Conservation (phyloP, 2,797 vertebrate species). For the Taeniopygia guttata region DNA sequence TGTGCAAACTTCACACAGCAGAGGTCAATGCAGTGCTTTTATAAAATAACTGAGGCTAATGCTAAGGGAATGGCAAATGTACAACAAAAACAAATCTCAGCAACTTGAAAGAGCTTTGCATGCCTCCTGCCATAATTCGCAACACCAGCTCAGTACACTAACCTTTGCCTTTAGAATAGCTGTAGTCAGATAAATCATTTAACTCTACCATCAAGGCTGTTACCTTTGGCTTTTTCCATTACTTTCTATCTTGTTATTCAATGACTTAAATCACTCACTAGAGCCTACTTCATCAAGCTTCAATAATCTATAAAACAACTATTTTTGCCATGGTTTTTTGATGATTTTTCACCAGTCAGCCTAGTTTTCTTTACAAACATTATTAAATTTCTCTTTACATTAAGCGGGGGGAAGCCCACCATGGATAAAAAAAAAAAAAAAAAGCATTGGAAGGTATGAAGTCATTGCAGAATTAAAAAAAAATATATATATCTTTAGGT, state of each 20-base stretch:
- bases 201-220: conserved; percentile 32
- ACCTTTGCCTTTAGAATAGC: conserved; percentile 54
- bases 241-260: conserved; percentile 59
- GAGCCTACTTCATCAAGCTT: background rate
- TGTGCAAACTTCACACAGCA: background rate
- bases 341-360: background rate
- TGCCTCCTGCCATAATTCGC: conserved; percentile 18
- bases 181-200: conserved; percentile 63
- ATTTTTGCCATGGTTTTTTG: background rate
- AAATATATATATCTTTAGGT: background rate
- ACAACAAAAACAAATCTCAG: conserved; percentile 14
- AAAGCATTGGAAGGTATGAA: background rate
- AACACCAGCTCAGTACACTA: conserved; percentile 15
- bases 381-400: background rate
- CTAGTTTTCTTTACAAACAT: background rate
- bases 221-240: conserved; percentile 54
- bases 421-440: background rate
- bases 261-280: conserved; percentile 43
- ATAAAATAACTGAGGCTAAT: background rate
- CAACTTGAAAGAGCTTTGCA: conserved; percentile 17
- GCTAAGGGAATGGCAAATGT: background rate
- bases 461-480: background rate
- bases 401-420: rapidly evolving
- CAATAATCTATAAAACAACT: conserved; percentile 15
- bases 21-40: background rate